Evolutionary conservation across 2,888 invertebrate genomes (phyloP), one percentile per base, ranked within the genome.

Genomic region (Dimorphilus gyrociliatus): DNA sequence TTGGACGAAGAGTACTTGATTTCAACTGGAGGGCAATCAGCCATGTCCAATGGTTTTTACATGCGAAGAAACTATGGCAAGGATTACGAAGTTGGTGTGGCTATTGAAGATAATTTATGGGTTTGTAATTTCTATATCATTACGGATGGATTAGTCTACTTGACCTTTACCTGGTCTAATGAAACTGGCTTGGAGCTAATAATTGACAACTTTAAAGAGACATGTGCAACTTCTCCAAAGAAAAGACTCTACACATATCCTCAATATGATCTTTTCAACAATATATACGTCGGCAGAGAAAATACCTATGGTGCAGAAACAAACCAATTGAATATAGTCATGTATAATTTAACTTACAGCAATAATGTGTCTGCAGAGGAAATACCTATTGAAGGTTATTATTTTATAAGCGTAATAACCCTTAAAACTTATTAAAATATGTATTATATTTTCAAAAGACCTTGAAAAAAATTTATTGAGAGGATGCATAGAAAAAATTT

Each of bases 41-140:
- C 39, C 12, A 36, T 44, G 27, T 50, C 53, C 1, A 45, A 53
- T 8, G 58, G 58, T 14, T 40, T 50, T 25, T 56, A 51, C 40
- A 27, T 56, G 7, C 27, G 38, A 5, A 46, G 48, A 36, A 40
- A 42, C 24, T 47, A 38, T 28, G 53, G 51, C 2, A 41, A 48
- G 34, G 53, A 56, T 36, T 51, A 46, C 29, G 51, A 52, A 25
- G 38, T 50, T 6, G 55, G 53, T 1, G 46, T 55, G 4, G 39
- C 48, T 3, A 26, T 32, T 14, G 41, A 34, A 2, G 39, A 36
- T 10, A 30, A 31, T 4, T 18, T 37, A 2, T 57, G 56, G 56
- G 43, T 39, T 2, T n/a, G 18, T 1, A 34, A 24, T 13, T 41
- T 55, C 32, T 35, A 41, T 7, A 37, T 57, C 4, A 26, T 32